A percentile compares a stretch with the other conserved stretches of the same genome.
Evolutionary conservation across 2,888 invertebrate genomes (phyloP).

Genomic region (Trichogramma dendrolimi): DNA sequence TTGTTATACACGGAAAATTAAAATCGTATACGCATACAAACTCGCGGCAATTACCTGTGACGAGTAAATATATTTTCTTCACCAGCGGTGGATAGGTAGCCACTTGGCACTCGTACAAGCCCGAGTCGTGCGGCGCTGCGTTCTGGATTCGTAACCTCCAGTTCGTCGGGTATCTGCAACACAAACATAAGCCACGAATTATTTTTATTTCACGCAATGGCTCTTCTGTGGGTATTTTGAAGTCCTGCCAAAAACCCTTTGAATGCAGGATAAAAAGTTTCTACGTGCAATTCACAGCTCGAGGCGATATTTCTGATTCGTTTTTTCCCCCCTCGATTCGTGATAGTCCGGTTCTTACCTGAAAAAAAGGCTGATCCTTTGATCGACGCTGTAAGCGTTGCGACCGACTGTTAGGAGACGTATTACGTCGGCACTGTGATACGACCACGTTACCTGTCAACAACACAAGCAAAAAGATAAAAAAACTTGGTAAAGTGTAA

Average conservation of each 20-base stretch:
- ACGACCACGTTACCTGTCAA: slow-evolving; percentile 61
- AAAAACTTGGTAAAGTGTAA: background rate
- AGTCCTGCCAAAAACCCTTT: too few species aligned
- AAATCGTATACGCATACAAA: too few species aligned
- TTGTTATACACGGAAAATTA: too few species aligned
- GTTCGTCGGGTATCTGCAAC: slow-evolving; percentile 56
- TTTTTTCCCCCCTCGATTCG: background rate
- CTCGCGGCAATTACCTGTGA: slow-evolving; percentile 49
- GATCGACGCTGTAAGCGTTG: slow-evolving; percentile 59
- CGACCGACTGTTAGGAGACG: slow-evolving; percentile 60
- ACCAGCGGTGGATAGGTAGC: slow-evolving; percentile 62
- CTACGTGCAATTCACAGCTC: too few species aligned
- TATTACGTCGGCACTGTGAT: slow-evolving; percentile 57
- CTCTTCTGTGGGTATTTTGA: too few species aligned
- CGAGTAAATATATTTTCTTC: slow-evolving; percentile 58
- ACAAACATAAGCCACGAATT: too few species aligned
- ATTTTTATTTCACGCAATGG: too few species aligned
- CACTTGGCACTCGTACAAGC: slow-evolving; percentile 64
- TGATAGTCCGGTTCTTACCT: slow-evolving; percentile 47
- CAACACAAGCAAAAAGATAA: background rate
- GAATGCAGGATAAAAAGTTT: too few species aligned
- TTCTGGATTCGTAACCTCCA: slow-evolving; percentile 62
- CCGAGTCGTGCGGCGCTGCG: slow-evolving; percentile 60
- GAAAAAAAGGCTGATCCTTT: slow-evolving; percentile 59
- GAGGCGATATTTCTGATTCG: too few species aligned